Base-by-base conservation (phyloP, 2,797 vertebrate genomes). In the Cryptoprocta ferox region DNA sequence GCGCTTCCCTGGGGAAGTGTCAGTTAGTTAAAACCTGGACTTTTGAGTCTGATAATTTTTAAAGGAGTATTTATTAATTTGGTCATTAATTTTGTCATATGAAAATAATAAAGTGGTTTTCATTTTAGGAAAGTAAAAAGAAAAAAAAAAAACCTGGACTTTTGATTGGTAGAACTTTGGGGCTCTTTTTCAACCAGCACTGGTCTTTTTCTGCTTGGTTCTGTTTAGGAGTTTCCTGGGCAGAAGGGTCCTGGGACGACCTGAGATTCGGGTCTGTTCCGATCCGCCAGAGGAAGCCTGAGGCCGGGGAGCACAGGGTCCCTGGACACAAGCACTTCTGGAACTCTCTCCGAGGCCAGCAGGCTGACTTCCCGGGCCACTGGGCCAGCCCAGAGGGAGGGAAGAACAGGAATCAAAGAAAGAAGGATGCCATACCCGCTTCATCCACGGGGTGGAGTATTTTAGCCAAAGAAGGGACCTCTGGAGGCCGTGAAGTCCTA, bases 401-500 rank as follows among this genome's bases (percentile, higher is more conserved):
- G 32, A 13, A 3, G 56, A 70, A 50, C 1, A 1, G 63, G 11
- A 39, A 39, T 9, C 6, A 15, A 79, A 84, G 37, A 94, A 95
- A 97, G 71, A 95, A 59, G 94, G 53, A 4, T 88, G 97, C 66
- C 32, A 65, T 97, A 19, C 39, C 83, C 0, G 0, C 18, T 68
- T 59, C 84, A 92, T 78, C 98, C 98, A 97, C 97, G 92, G 35
- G 98, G 94, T 80, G 98, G 98, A 91, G 96, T 9, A 42, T 81
- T 88, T 92, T 95, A 97, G 93, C 96, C 96, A 87, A 56, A 92
- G 87, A 97, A 96, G 56, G 84, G 65, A 30, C 26, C 37, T 59
- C 21, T 0, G 53, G 37, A 65, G 45, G 6, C 32, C 0, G 13
- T 2, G 30, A 61, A 3, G 13, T n/a, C 10, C 37, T 24, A 21